phyloP scores from a whole-genome alignment of 1,140 invertebrate species.

The Colletes gigas region DNA sequence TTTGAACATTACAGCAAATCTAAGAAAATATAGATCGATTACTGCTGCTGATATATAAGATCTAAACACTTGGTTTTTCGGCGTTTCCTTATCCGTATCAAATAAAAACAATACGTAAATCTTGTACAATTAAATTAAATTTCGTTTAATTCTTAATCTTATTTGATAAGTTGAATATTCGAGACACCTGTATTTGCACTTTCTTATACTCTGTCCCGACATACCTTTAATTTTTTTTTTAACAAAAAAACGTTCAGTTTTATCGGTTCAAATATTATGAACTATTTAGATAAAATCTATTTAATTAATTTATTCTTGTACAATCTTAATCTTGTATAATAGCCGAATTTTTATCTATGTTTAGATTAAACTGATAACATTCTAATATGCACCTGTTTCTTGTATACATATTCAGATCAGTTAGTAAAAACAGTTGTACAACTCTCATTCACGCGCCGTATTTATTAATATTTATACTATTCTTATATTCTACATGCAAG shows the following conservation, averaged over 20 bases:
- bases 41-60: no score
- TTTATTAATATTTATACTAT: constrained; percentile 6
- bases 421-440: not conserved
- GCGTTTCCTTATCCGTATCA: no score
- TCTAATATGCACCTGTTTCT: not conserved
- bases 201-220: not conserved
- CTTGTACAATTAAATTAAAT: no score
- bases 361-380: not conserved
- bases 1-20: not conserved
- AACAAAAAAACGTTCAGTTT: not conserved
- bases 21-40: no score
- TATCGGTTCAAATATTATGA: not conserved
- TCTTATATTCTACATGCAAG: not conserved
- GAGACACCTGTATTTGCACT: no score
- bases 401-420: not conserved
- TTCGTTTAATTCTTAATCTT: no score
- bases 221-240: not conserved
- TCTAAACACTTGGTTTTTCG: no score
- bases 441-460: not conserved
- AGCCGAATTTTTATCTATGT: not conserved
- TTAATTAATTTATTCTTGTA: no score
- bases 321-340: not conserved
- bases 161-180: not conserved
- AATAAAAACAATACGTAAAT: no score
- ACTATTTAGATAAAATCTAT: not conserved